These are phyloP conservation scores for Drosophila trichaetosa DNA, from an alignment of 2,888 invertebrate species.

Conservation along the genomic window DNA sequence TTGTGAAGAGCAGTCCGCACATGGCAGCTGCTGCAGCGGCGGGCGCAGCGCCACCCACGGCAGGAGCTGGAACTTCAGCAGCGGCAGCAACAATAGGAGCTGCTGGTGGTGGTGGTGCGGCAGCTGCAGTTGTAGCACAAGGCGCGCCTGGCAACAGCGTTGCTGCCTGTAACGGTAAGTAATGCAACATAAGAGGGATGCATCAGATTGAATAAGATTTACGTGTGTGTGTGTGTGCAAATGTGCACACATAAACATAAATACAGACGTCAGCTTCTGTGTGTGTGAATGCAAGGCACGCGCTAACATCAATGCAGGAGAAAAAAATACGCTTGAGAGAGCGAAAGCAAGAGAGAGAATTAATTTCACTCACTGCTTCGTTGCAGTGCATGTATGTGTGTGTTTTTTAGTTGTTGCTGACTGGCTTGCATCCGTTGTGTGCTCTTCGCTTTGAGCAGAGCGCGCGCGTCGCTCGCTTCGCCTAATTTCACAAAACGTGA, in stretches of 20 bases:
- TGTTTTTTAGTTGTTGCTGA: constrained; percentile 22
- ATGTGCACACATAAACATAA: neutral
- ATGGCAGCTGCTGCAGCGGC: constrained; percentile 83
- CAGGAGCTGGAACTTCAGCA: constrained; percentile 43
- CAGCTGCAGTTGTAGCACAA: constrained; percentile 37
- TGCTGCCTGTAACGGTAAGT: constrained; percentile 78
- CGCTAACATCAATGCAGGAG: constrained; percentile 39
- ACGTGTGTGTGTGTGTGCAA: constrained; percentile 15
- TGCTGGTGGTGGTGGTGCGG: constrained; percentile 47
- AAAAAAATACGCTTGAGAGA: constrained; percentile 8
- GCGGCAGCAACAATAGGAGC: constrained; percentile 38
- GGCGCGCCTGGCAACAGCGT: constrained; percentile 67
- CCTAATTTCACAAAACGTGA: constrained; percentile 78
- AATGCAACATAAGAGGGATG: constrained; percentile 24
- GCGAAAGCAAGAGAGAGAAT: constrained; percentile 39
- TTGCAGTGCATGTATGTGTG: neutral
- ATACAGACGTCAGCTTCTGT: neutral
- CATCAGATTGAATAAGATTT: constrained; percentile 23
- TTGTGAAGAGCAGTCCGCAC: constrained; percentile 85
- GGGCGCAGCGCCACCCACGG: constrained; percentile 56
- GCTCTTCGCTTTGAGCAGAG: constrained; percentile 18
- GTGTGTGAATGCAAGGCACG: constrained; percentile 52
- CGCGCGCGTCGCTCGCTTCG: constrained; percentile 65
- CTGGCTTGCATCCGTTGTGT: constrained; percentile 36
- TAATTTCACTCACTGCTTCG: constrained; percentile 34